Percentiles rank a stretch among this genome's conserved stretches.
Conservation (phyloP, 2,888 invertebrate genomes). For the Notodonta ziczac region DNA sequence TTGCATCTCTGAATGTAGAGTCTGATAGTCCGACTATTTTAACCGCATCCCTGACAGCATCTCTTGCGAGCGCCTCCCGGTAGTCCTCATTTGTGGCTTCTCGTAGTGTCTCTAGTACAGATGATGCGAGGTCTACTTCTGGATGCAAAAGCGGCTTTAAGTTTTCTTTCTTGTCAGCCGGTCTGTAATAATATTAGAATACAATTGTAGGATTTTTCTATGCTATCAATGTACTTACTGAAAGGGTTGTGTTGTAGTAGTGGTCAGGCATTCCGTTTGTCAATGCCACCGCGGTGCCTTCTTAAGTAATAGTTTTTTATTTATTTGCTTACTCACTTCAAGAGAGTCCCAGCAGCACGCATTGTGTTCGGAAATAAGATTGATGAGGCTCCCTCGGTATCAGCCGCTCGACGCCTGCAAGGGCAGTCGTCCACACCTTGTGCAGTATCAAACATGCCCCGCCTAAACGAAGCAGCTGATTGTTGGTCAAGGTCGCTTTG, state of each 20-base stretch:
- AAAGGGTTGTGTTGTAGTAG: neutral
- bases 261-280: neutral
- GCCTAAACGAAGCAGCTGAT: constrained; percentile 2
- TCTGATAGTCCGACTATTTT: constrained; percentile 35
- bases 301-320: no score
- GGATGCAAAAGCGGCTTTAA: constrained; percentile 69
- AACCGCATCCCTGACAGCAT: constrained; percentile 54
- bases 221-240: no score
- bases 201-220: neutral
- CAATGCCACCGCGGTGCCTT: neutral
- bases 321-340: constrained; percentile 43
- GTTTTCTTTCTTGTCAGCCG: constrained; percentile 51
- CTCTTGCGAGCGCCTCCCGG: constrained; percentile 68
- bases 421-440: constrained; percentile 51
- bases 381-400: constrained; percentile 64
- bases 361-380: constrained; percentile 54
- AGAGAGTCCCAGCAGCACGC: constrained; percentile 43
- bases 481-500: constrained; percentile 10
- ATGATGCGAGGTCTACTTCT: constrained; percentile 73
- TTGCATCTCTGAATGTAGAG: constrained; percentile 35
- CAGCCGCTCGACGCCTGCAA: constrained; percentile 49
- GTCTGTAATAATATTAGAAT: constrained; percentile 41
- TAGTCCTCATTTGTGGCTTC: constrained; percentile 76
- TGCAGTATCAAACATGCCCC: constrained; percentile 17
- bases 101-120: constrained; percentile 69